Evolutionary conservation across 2,888 invertebrate genomes (phyloP), one percentile per base, ranked within the genome.

Genomic region (Mongoloraphidia duomilia): DNA sequence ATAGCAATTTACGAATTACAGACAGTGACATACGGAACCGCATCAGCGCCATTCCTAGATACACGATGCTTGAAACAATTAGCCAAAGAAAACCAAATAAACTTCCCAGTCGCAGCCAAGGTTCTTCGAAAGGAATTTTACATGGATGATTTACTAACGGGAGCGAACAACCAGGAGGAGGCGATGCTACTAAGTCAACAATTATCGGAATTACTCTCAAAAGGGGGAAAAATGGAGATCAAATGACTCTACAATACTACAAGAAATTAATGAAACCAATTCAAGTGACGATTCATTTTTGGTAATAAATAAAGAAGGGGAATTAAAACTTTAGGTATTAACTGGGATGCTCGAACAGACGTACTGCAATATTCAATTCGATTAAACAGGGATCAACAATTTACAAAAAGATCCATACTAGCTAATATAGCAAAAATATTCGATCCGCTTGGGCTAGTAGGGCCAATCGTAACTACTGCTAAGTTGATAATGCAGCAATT

Each of bases 401-500:
- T n/a, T n/a, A n/a, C 2, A 53, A 53, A 3, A 53, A 50, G 10
- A n/a, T n/a, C n/a, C n/a, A n/a, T n/a, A n/a, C n/a, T n/a, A n/a
- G n/a, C n/a, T n/a, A n/a, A n/a, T n/a, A 55, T 55, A 8, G 51
- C 56, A 9, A 44, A 51, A 34, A 53, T 57, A 5, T 57, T 56
- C 42, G 56, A 60, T 48, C 57, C 56, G 9, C 38, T 56, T 14
- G 56, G 56, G 8, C 43, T 56, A 9, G 17, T 61, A 3, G 53
- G 56, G 9, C 58, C 59, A 9, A 50, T 57, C 17, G 52, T 55
- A 4, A 51, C 60, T 10, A 49, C 39, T 3, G 57, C 54, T 14
- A 61, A 61, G 45, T 46, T 55, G 5, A 49, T 60, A 2, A 54
- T 61, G 48, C 58, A 61, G 47, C 35, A 52, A n/a, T 33, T 59